These are phyloP conservation scores for Galbula dea DNA, from an alignment of 2,113 vertebrate species.

Conservation along the genomic window DNA sequence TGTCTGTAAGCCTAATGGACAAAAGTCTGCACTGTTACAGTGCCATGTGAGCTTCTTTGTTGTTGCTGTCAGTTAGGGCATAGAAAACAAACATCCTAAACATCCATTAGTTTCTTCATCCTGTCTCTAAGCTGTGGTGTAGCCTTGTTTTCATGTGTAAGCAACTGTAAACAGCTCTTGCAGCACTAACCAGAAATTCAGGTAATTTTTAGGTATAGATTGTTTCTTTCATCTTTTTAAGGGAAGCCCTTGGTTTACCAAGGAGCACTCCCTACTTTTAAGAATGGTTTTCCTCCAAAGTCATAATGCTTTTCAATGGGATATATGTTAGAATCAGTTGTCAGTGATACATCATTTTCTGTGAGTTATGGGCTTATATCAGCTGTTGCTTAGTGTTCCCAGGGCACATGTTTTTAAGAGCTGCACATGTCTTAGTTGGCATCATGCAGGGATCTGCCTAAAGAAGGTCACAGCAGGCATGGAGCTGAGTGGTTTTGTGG, in stretches of 20 bases:
- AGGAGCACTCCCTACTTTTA: background rate
- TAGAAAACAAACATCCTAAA: background rate
- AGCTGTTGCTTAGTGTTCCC: too few species aligned
- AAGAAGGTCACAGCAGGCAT: background rate
- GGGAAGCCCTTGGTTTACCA: background rate
- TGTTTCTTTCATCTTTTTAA: background rate
- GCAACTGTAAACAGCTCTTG: background rate
- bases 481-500: background rate
- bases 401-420: background rate
- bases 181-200: background rate
- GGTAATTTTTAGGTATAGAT: background rate
- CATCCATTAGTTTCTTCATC: background rate
- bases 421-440: background rate
- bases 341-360: accelerated
- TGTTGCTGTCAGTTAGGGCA: background rate
- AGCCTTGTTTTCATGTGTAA: background rate
- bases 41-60: background rate
- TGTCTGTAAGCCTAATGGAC: background rate
- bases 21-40: background rate
- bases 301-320: background rate
- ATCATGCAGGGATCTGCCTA: background rate
- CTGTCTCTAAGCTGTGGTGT: background rate
- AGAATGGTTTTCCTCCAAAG: background rate
- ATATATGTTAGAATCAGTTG: background rate
- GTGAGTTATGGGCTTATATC: too few species aligned